phyloP scores from a whole-genome alignment of 1,140 invertebrate genomes.

The Pseudomyrmex dendroicus region DNA sequence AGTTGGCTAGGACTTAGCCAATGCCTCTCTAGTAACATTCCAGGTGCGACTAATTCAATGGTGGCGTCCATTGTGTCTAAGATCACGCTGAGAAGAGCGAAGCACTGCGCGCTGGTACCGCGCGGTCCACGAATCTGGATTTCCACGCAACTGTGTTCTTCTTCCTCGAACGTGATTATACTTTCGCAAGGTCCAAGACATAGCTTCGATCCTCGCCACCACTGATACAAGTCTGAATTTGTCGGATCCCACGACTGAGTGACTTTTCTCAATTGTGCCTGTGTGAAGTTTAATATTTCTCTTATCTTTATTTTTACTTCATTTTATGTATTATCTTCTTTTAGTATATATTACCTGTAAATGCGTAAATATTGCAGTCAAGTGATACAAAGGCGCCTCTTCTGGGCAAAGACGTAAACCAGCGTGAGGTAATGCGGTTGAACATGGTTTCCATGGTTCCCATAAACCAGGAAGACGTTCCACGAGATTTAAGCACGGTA shows the following conservation, averaged over 20 bases:
- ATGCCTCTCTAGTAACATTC: conserved; percentile 88
- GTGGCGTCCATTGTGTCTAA: conserved; percentile 89
- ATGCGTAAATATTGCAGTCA: conserved; percentile 89
- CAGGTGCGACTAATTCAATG: conserved; percentile 88
- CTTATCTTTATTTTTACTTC: conserved; percentile 18
- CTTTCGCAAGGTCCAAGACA: conserved; percentile 90
- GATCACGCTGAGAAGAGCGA: conserved; percentile 92
- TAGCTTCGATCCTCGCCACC: conserved; percentile 92
- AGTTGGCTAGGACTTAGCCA: conserved; percentile 89
- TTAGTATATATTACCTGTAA: conserved; percentile 86
- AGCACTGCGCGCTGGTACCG: conserved; percentile 86
- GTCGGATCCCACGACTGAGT: conserved; percentile 87
- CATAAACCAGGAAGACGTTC: conserved; percentile 91
- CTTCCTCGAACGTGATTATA: conserved; percentile 89
- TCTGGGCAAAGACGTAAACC: conserved; percentile 88
- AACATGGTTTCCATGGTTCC: conserved; percentile 88
- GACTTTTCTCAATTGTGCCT: conserved; percentile 87
- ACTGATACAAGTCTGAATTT: conserved; percentile 91
- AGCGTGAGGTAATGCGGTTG: conserved; percentile 87
- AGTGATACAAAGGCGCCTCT: conserved; percentile 87
- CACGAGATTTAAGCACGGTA: conserved; percentile 92
- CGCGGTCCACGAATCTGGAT: conserved; percentile 91
- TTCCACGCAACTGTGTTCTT: conserved; percentile 88
- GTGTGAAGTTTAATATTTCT: not conserved
- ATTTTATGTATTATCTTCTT: not conserved